A percentile compares a stretch with the other conserved stretches of the same genome.
phyloP scores from a whole-genome alignment of 1,140 invertebrate genomes.

The Drosophila ironensis region DNA sequence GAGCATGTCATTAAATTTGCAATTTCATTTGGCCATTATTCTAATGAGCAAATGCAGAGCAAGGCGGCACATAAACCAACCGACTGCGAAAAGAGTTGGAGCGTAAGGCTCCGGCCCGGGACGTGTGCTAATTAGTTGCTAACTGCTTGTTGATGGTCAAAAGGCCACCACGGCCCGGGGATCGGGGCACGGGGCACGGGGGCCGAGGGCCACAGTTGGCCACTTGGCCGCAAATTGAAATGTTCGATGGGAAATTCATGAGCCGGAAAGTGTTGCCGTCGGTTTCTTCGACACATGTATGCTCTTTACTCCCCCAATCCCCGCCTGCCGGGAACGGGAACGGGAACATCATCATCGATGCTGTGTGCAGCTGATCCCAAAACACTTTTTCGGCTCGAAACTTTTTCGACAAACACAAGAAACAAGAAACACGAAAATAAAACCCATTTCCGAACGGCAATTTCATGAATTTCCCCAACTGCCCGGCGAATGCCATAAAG shows the following conservation, averaged over 20 bases:
- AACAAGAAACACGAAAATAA: slow-evolving; percentile 19
- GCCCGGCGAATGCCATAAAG: slow-evolving; percentile 51
- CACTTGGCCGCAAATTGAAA: slow-evolving; percentile 39
- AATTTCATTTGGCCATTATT: slow-evolving; percentile 65
- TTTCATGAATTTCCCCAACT: slow-evolving; percentile 43
- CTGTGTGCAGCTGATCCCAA: slow-evolving; percentile 27
- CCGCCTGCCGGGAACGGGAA: too few relatives aligned
- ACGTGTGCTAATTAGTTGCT: slow-evolving; percentile 50
- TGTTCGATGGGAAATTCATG: slow-evolving; percentile 36
- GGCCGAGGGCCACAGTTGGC: slow-evolving; percentile 4
- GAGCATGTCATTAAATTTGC: slow-evolving; percentile 48
- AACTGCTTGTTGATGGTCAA: slow-evolving; percentile 41
- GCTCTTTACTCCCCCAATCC: too few relatives aligned
- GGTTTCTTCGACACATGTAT: too few relatives aligned
- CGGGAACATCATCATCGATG: too few relatives aligned
- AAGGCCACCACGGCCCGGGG: background rate
- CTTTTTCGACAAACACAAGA: slow-evolving; percentile 5
- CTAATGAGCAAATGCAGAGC: slow-evolving; percentile 37
- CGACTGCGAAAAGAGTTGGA: background rate
- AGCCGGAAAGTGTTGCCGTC: slow-evolving; percentile 5
- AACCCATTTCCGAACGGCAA: slow-evolving; percentile 37
- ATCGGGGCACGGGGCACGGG: too few relatives aligned
- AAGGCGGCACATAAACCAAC: background rate
- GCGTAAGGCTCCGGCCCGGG: slow-evolving; percentile 12
- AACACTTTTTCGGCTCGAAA: slow-evolving; percentile 33